A percentile compares a stretch with the other conserved stretches of the same genome.
These are phyloP conservation scores for Isaurus tuberculatus DNA, from an alignment of 92 coral and sea anemone genomes.

Conservation along the genomic window DNA sequence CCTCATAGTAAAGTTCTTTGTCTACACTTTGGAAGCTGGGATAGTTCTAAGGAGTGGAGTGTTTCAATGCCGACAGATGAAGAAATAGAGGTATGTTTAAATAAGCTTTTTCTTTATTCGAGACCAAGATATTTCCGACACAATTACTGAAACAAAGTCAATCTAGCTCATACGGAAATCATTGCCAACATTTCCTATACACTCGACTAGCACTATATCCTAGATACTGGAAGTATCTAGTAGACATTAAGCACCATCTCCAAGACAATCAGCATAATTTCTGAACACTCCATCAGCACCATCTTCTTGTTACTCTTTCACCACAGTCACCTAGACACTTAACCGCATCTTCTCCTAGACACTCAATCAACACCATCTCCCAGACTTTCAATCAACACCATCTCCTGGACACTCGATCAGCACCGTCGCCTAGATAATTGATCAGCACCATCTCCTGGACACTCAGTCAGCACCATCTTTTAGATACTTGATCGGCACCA, in stretches of 20 bases:
- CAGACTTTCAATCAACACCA: background rate
- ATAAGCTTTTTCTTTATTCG: background rate
- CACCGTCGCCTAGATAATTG: background rate
- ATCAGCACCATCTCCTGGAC: background rate
- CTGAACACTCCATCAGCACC: background rate
- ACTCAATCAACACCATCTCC: background rate
- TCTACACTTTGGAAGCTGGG: conserved; percentile 99
- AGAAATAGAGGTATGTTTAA: conserved; percentile 73
- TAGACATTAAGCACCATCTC: background rate
- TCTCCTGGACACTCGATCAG: background rate
- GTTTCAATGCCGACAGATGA: conserved; percentile 83
- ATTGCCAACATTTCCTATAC: no score
- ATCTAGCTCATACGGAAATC: no score
- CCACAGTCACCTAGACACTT: background rate
- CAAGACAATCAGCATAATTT: background rate
- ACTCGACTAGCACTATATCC: background rate
- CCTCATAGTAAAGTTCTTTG: conserved; percentile 82
- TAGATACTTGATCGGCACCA: background rate
- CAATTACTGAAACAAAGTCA: no score
- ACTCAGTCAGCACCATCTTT: background rate
- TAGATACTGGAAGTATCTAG: background rate
- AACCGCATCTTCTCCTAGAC: background rate
- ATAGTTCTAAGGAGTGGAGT: conserved; percentile 94
- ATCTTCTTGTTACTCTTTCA: background rate
- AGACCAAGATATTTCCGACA: background rate